Base-by-base conservation (phyloP, 2,113 vertebrate genomes). In the Hydropotes inermis region DNA sequence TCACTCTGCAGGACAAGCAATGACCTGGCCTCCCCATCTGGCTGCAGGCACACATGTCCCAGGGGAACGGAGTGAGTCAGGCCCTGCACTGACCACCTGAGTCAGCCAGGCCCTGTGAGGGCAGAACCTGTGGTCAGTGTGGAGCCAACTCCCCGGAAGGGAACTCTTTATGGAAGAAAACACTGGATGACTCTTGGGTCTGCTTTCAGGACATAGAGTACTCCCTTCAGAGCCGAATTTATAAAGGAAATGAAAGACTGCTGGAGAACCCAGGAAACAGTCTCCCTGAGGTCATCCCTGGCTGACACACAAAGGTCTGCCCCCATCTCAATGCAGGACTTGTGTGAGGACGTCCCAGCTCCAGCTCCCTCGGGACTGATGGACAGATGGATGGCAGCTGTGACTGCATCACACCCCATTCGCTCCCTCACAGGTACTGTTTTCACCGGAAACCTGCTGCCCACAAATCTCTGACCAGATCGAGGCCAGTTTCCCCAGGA, bases 111-210 rank as follows among this genome's bases (percentile, higher is more conserved):
- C 39, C 5, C 6, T 21, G 54, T 57, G 60, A 23, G 2, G 78
- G 60, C 21, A 33, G 85, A 36, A 58, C 36, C 84, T 92, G 87
- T 30, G 76, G 95, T 89, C 93, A 89, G 87, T 50, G 1, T 11
- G 27, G 8, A 85, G 81, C 52, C 79, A 94, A 81, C 57, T 90
- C 87, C 94, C 83, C 1, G 6, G 74, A 19, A 89, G 21, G 74
- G 84, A 96, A 74, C 91, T 58, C 87, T 82, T 55, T 50, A 76
- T 87, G 81, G 84, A 89, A 96, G 61, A 81, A 90, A 95, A 81
- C 33, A 60, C 9, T 6, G 8, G 16, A n/a, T 81, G 43, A 57
- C 16, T 33, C 79, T 91, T 67, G 50, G 50, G 23, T 70, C 70
- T 83, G 89, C 86, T 91, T 88, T 91, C 23, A 89, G 60, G 43